Evolutionary conservation across 1,140 invertebrate species (phyloP).

Genomic region (Bombus sylvicola): DNA sequence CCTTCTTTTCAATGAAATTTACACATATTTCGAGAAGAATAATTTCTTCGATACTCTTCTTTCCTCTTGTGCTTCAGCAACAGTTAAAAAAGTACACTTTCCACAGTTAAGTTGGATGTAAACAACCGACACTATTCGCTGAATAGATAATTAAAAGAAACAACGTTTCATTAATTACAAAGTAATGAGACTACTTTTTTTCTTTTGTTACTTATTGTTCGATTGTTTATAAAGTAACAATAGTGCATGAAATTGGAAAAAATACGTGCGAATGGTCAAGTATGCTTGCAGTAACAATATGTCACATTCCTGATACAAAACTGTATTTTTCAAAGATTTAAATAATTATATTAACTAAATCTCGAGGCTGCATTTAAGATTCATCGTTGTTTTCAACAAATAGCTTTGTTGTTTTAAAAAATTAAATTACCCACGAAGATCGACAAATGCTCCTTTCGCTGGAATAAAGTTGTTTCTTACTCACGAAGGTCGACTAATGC

Average conservation of each 20-base stretch:
- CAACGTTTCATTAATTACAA: no score
- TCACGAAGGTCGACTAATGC: background rate
- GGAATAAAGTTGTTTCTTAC: conserved; percentile 18
- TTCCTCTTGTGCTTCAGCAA: no score
- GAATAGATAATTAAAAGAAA: background rate
- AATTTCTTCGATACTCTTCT: background rate
- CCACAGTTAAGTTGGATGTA: no score
- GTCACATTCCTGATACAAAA: background rate
- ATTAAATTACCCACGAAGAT: conserved; percentile 1
- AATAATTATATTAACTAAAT: conserved; percentile 6
- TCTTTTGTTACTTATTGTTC: no score
- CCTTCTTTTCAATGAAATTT: background rate
- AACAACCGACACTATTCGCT: no score
- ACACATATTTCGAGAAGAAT: background rate
- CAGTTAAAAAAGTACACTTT: no score
- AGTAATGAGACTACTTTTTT: no score
- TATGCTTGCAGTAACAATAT: background rate
- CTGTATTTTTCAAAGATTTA: background rate
- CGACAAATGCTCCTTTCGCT: background rate
- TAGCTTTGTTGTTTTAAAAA: background rate
- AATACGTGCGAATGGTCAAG: background rate
- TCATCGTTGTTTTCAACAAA: background rate
- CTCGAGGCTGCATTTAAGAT: background rate
- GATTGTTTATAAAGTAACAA: background rate
- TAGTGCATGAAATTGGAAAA: background rate